Evolutionary conservation across 1,140 invertebrate genomes (phyloP).

Genomic region (Schlechtendalia chinensis): DNA sequence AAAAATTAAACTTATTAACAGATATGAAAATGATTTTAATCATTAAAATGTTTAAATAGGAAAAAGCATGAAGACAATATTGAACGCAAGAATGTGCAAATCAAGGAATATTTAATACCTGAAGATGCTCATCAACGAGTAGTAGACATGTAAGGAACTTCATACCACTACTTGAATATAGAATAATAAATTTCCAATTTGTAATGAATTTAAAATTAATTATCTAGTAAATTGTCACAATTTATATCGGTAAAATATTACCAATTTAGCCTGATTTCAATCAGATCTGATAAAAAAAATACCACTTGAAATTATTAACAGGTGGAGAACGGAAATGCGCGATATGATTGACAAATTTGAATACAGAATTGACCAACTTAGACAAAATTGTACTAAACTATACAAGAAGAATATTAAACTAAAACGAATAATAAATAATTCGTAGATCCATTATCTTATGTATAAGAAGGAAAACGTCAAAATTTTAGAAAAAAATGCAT

Average conservation of each 20-base stretch:
- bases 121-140: background rate
- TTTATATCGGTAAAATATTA: no score
- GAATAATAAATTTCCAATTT: no score
- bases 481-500: background rate
- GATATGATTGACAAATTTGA: constrained; percentile 16
- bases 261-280: no score
- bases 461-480: background rate
- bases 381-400: background rate
- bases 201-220: background rate
- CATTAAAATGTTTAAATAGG: background rate
- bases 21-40: no score
- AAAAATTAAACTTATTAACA: no score
- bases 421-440: background rate
- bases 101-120: background rate
- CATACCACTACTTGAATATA: background rate
- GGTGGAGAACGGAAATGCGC: constrained; percentile 24
- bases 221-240: no score
- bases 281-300: background rate
- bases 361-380: background rate
- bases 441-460: background rate
- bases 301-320: background rate
- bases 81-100: constrained; percentile 16
- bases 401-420: background rate
- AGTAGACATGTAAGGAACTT: constrained; percentile 8
- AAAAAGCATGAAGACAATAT: background rate